Base-by-base conservation (phyloP, 2,113 vertebrate species). In the Poeciliopsis turrubarensis region DNA sequence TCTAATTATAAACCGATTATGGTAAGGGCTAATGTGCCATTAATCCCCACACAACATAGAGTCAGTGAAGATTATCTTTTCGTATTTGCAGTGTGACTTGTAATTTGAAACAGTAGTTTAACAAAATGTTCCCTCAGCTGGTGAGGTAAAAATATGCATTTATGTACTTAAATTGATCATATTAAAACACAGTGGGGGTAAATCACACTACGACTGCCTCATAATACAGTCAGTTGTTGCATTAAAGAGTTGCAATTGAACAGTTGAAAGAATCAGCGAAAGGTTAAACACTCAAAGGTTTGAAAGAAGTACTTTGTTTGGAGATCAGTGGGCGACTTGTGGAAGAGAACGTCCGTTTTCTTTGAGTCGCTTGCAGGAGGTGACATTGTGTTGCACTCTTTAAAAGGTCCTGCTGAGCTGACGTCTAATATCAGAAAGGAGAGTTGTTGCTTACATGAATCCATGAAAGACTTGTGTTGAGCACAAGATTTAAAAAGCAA, bases 291-390 rank as follows among this genome's bases (percentile, higher is more conserved):
- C 51, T 68, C 2, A 64, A 73, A 62, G 27, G 34, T 44, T 73
- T 30, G 26, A 57, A 77, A 70, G 30, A 66, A 47, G 64, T 14
- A 51, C 14, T 60, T 81, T 68, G 44, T 79, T 73, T 73, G 15
- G 30, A 60, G 69, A 77, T 63, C 71, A 76, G 83, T 68, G 1
- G 81, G 79, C 10, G 17, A 14, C 37, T 63, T 68, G 47, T 69
- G 25, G 5, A 27, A 37, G 39, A 65, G 39, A 30, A 37, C 30
- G 51, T 70, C 5, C 29, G 62, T 57, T 79, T 68, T 57, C 5
- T 27, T 69, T 3, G 17, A 30, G 31, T 60, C 14, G 80, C 22
- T 71, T 54, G 15, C 61, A 44, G 5, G 13, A 68, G 47, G 71
- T 81, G 62, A 69, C 39, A 51, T 69, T 62, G 27, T 65, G 37